A percentile compares a stretch with the other conserved stretches of the same genome.
These are phyloP conservation scores for Syndactyla subalaris DNA, from an alignment of 2,797 vertebrate genomes.

Conservation along the genomic window DNA sequence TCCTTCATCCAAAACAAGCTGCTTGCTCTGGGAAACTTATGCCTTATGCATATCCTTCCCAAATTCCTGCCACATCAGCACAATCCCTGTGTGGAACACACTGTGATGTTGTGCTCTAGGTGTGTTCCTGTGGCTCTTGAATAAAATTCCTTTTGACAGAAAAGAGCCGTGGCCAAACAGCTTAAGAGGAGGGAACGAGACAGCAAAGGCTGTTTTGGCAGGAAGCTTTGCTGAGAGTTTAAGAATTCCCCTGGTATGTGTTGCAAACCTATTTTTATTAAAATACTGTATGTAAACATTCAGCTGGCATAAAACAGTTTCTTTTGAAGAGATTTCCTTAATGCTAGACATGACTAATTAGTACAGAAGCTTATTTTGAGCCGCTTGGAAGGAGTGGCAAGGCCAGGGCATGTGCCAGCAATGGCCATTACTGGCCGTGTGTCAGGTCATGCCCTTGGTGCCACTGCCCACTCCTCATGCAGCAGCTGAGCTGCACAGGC, in stretches of 20 bases:
- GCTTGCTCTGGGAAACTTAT: not conserved
- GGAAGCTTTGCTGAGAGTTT: not conserved
- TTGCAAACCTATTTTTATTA: not conserved
- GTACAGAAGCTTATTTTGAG: not conserved
- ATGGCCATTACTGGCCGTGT: not conserved
- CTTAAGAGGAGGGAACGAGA: not conserved
- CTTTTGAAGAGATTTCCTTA: not conserved
- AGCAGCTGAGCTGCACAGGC: not conserved
- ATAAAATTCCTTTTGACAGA: not conserved
- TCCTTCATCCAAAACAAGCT: not conserved
- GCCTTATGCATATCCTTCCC: not conserved
- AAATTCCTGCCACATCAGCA: not conserved
- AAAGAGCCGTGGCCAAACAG: not conserved
- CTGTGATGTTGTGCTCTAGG: not conserved
- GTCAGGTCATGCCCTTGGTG: not conserved
- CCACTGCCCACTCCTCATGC: not conserved
- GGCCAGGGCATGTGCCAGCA: not conserved
- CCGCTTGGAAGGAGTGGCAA: not conserved
- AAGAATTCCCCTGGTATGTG: not conserved
- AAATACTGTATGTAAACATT: not conserved
- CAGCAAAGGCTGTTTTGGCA: not conserved
- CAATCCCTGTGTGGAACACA: not conserved
- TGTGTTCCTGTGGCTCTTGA: not conserved
- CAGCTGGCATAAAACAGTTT: not conserved
- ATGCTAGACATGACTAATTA: not conserved